Evolutionary conservation across 1,140 invertebrate species (phyloP), one percentile per base, ranked within the genome.

Genomic region (Aphaenogaster ashmeadi): DNA sequence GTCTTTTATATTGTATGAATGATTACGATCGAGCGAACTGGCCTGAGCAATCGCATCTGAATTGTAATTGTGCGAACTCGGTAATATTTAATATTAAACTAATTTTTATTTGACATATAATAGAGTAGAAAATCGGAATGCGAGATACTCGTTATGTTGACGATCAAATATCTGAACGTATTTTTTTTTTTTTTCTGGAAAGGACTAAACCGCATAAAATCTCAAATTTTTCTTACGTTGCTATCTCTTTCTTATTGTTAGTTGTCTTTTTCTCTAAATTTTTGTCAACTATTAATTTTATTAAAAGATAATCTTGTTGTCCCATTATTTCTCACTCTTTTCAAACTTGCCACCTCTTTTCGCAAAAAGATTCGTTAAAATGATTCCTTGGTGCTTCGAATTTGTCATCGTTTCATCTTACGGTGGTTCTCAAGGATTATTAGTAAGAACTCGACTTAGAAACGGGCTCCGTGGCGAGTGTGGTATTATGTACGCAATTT

Each of bases 51-150:
- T 84, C 18, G 47, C 27, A 1, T 44, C 18, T 54, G 27, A 67
- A 80, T 67, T 27, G n/a, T 21, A 84, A 50, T 84, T 75, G 38
- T n/a, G n/a, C 41, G n/a, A 74, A 47, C 21, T n/a, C n/a, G 52
- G 18, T 58, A 71, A 47, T 71, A 36, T 72, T 52, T n/a, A 71
- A 54, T 80, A 21, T 66, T 44, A 21, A 83, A 74, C 7, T 36
- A 21, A 33, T 56, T 44, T 56, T n/a, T 9, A 41, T 44, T 27
- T 54, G 62, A 54, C 18, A 11, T 33, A 18, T 2, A 47, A 9
- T 15, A 64, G 18, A 6, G 11, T 41, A 38, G n/a, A 52, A 44
- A 50, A 69, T 69, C 13, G 3, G 2, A 33, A 27, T 6, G 58
- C 27, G 5, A 44, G 8, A 41, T 15, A 13, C 21, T 41, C 2